Conservation (phyloP, 2,888 invertebrate genomes). For the Ormia ochracea region DNA sequence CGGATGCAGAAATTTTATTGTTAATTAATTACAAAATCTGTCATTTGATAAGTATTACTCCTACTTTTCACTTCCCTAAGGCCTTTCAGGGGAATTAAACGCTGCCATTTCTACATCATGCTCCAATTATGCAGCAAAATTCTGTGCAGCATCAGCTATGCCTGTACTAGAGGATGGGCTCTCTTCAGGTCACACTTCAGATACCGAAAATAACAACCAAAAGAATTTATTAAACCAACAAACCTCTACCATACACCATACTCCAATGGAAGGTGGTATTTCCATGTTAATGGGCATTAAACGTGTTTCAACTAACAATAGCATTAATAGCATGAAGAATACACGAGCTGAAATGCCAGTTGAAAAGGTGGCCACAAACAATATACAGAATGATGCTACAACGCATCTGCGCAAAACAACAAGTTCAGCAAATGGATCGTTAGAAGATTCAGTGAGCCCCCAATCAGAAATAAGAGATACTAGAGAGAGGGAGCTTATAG, state of each 20-base stretch:
- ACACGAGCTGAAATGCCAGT: conserved; percentile 67
- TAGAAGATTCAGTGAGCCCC: conserved; percentile 62
- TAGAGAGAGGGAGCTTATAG: conserved; percentile 69
- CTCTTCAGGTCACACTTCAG: conserved; percentile 95
- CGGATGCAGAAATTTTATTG: too few species aligned
- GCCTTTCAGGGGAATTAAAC: conserved; percentile 78
- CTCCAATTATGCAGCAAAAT: conserved; percentile 79
- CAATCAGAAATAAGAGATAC: conserved; percentile 51
- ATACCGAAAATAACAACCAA: conserved; percentile 91
- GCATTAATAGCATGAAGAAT: conserved; percentile 72
- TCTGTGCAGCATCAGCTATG: conserved; percentile 86
- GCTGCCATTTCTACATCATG: conserved; percentile 80
- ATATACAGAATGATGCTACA: conserved; percentile 60
- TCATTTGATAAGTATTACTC: too few species aligned
- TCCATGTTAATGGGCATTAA: conserved; percentile 76
- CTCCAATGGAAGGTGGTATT: conserved; percentile 69
- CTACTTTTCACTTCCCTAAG: conserved; percentile 66
- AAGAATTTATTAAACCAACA: conserved; percentile 64
- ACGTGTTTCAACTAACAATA: conserved; percentile 72
- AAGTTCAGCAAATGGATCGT: conserved; percentile 71
- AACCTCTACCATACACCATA: conserved; percentile 64
- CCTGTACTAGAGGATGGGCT: conserved; percentile 95
- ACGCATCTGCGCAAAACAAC: conserved; percentile 65
- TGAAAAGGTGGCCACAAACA: conserved; percentile 55
- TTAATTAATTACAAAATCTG: too few species aligned